phyloP scores from a whole-genome alignment of 2,113 vertebrate species.

The Oophaga pumilio region DNA sequence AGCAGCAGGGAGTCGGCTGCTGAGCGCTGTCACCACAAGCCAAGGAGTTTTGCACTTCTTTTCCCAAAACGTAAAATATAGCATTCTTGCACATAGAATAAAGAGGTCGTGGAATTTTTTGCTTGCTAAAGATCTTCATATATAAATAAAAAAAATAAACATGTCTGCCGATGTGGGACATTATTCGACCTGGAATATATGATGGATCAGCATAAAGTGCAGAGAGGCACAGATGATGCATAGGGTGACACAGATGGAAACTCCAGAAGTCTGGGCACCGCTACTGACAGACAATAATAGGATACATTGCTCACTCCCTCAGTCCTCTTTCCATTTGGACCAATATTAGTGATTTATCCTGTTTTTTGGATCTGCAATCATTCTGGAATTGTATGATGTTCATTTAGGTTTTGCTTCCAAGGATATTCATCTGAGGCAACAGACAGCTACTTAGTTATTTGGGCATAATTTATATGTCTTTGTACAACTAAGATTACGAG shows the following conservation, averaged over 20 bases:
- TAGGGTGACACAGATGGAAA: conserved; percentile 32
- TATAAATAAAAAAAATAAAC: background rate
- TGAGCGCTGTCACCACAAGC: conserved; percentile 13
- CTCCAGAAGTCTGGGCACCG: background rate
- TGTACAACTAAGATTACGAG: background rate
- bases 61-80: background rate
- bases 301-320: conserved; percentile 26
- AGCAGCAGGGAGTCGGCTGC: conserved; percentile 10
- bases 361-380: background rate
- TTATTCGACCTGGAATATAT: background rate
- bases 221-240: conserved; percentile 11
- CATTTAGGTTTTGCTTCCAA: background rate
- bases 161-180: background rate
- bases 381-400: background rate
- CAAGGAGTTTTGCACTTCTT: background rate
- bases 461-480: background rate
- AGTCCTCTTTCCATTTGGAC: conserved; percentile 7
- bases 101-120: background rate
- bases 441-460: background rate
- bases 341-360: background rate
- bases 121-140: background rate
- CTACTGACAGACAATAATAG: background rate
- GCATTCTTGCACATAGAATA: background rate
- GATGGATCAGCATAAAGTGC: conserved; percentile 4
- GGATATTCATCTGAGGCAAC: background rate